phyloP scores from a whole-genome alignment of 1,140 invertebrate species.

The Neuroterus valhalla region DNA sequence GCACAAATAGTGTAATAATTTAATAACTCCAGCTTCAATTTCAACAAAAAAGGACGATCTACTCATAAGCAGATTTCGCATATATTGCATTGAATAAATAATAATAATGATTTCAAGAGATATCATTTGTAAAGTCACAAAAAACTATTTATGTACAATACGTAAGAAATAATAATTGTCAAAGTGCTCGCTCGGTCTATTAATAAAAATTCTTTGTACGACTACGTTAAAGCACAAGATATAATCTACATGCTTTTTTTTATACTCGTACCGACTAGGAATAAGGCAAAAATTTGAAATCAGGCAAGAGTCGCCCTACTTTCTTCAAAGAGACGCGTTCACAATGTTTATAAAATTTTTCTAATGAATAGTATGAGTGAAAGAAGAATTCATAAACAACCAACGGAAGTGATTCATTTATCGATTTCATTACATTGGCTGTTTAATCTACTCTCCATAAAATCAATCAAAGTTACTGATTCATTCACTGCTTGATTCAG shows the following conservation, averaged over 20 bases:
- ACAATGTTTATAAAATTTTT: not conserved
- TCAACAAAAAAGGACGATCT: too few species aligned
- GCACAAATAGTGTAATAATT: too few species aligned
- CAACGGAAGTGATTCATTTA: not conserved
- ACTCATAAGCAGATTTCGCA: too few species aligned
- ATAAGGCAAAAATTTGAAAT: not conserved
- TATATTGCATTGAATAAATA: too few species aligned
- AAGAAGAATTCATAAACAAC: not conserved
- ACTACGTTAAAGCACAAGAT: not conserved
- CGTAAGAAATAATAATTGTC: too few species aligned
- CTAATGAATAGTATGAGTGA: not conserved
- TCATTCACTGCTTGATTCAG: not conserved
- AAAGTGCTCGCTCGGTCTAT: too few species aligned
- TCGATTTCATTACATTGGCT: not conserved
- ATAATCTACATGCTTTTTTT: too few species aligned
- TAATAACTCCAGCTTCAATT: too few species aligned
- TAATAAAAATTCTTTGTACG: not conserved
- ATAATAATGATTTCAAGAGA: too few species aligned
- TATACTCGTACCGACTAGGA: not conserved
- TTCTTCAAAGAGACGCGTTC: not conserved
- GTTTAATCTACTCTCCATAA: not conserved
- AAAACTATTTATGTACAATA: too few species aligned
- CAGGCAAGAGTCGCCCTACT: not conserved
- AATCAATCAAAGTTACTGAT: slow-evolving; percentile 2
- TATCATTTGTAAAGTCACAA: too few species aligned